Conservation (phyloP, 2,113 vertebrate species). For the Thryonomys swinderianus region DNA sequence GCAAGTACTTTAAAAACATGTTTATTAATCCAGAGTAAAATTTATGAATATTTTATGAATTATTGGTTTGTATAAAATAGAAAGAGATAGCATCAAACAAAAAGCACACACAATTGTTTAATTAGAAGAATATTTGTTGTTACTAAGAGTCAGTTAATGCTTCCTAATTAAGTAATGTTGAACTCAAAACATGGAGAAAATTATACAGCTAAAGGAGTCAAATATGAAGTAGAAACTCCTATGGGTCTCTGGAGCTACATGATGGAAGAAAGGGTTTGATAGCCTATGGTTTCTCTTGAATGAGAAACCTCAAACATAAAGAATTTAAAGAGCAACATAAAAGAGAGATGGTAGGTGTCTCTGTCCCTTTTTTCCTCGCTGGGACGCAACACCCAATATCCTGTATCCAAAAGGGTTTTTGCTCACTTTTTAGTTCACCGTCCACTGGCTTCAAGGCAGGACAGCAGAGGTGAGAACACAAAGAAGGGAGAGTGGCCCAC, state of each 20-base stretch:
- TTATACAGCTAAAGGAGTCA: neutral
- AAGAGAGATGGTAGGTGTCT: neutral
- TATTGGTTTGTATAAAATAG: neutral
- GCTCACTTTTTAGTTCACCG: neutral
- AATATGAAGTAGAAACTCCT: neutral
- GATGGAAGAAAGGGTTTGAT: neutral
- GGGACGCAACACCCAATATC: neutral
- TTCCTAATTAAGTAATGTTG: neutral
- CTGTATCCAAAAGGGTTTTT: too few relatives aligned
- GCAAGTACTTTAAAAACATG: neutral
- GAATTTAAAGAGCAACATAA: neutral
- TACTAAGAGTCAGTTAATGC: neutral
- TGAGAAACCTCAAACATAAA: neutral
- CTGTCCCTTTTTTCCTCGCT: neutral
- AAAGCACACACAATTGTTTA: neutral
- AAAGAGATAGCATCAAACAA: neutral
- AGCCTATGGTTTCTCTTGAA: neutral
- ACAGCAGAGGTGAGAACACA: neutral
- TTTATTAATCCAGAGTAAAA: neutral
- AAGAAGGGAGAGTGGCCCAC: neutral
- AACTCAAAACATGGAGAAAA: neutral
- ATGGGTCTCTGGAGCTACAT: neutral
- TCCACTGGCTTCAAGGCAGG: neutral
- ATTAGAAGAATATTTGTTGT: neutral
- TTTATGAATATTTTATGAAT: neutral